Evolutionary conservation across 1,140 invertebrate genomes (phyloP).

Genomic region (Campodea augens): DNA sequence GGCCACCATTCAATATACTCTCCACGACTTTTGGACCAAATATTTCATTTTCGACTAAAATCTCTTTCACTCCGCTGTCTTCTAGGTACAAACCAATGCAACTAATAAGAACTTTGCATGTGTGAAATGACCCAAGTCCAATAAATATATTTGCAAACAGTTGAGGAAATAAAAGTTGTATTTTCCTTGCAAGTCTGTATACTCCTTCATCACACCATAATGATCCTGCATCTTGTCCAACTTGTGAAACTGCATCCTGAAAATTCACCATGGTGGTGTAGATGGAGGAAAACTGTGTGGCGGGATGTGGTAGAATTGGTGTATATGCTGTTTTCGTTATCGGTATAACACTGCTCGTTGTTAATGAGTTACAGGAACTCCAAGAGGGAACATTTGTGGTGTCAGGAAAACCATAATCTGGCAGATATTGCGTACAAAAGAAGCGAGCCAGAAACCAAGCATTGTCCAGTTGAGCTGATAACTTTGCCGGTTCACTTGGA

Average conservation of each 20-base stretch:
- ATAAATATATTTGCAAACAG: no score
- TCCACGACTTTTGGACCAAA: neutral
- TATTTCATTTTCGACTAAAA: constrained; percentile 1
- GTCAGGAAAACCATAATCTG: constrained; percentile 2
- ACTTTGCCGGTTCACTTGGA: constrained; percentile 1
- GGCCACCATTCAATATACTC: neutral
- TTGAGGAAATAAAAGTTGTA: no score
- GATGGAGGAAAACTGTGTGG: neutral
- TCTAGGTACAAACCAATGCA: constrained; percentile 6
- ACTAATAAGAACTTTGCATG: constrained; percentile 1
- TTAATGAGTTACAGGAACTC: neutral
- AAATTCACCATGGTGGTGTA: constrained; percentile 5
- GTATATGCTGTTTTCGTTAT: neutral
- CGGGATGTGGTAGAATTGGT: constrained; percentile 4
- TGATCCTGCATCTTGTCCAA: neutral
- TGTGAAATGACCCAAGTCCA: no score
- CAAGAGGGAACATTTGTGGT: neutral
- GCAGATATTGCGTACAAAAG: no score
- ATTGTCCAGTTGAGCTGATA: neutral
- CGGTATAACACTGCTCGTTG: neutral
- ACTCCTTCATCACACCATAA: constrained; percentile 5
- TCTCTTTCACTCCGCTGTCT: neutral
- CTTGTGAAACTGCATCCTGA: neutral
- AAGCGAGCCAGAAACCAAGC: constrained; percentile 3
- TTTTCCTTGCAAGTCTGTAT: constrained; percentile 2